Conservation (phyloP, 2,888 invertebrate genomes). For the Synergus japonicus region DNA sequence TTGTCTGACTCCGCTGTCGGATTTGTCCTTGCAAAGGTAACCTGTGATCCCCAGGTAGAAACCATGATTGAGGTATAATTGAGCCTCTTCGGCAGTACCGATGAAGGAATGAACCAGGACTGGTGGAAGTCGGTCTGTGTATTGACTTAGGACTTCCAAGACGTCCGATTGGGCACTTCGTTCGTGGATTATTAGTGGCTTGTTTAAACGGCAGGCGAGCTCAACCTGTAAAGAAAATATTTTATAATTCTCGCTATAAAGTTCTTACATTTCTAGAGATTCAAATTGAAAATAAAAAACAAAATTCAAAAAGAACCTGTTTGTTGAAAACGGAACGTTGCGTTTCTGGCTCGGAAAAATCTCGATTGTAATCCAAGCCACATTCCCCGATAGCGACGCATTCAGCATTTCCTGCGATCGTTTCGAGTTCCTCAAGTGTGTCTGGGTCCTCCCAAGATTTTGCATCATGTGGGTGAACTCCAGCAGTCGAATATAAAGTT, state of each 20-base stretch:
- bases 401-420: constrained; percentile 88
- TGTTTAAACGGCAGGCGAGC: constrained; percentile 90
- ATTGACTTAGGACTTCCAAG: constrained; percentile 84
- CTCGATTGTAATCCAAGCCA: constrained; percentile 95
- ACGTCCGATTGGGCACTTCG: constrained; percentile 94
- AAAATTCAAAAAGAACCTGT: constrained; percentile 77
- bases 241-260: too few species aligned
- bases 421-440: constrained; percentile 82
- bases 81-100: constrained; percentile 91
- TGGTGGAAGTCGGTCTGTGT: constrained; percentile 83
- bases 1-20: constrained; percentile 92
- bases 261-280: too few species aligned
- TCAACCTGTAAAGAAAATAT: constrained; percentile 78
- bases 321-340: constrained; percentile 93
- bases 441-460: constrained; percentile 87
- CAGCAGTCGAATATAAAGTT: constrained; percentile 93
- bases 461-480: constrained; percentile 95
- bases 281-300: background rate
- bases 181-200: constrained; percentile 94
- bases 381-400: constrained; percentile 97
- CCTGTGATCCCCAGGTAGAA: constrained; percentile 92
- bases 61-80: constrained; percentile 89
- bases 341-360: constrained; percentile 93
- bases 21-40: constrained; percentile 94
- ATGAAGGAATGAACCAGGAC: constrained; percentile 95